Evolutionary conservation across 2,797 vertebrate species (phyloP).

Genomic region (Paedocypris micromegethes): DNA sequence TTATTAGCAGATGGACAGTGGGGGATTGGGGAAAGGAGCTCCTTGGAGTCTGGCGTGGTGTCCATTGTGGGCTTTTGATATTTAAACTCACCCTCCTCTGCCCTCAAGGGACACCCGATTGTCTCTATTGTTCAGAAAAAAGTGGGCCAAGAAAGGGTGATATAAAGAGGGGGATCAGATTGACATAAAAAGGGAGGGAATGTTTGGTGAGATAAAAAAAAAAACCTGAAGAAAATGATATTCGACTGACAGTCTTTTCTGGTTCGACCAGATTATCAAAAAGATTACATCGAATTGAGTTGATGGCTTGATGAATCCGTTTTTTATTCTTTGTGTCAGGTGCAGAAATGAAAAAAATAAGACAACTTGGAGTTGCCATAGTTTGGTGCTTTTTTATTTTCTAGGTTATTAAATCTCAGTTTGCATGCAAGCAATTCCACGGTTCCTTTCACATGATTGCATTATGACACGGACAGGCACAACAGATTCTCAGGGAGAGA

Average conservation of each 20-base stretch:
- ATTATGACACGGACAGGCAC: slow-evolving; percentile 15
- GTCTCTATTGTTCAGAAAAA: slow-evolving; percentile 66
- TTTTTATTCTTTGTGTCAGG: not conserved
- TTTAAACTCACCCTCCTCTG: slow-evolving; percentile 56
- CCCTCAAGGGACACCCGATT: slow-evolving; percentile 59
- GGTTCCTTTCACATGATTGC: slow-evolving; percentile 13
- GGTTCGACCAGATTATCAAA: slow-evolving; percentile 32
- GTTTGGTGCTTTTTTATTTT: not conserved
- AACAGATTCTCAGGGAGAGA: slow-evolving; percentile 21
- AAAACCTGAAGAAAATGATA: slow-evolving; percentile 3
- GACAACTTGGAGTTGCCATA: not conserved
- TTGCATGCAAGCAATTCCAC: slow-evolving; percentile 9
- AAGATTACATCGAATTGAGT: not conserved
- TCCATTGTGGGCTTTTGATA: slow-evolving; percentile 64
- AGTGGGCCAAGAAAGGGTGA: slow-evolving; percentile 61
- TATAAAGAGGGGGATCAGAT: slow-evolving; percentile 50
- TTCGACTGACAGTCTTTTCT: slow-evolving; percentile 25
- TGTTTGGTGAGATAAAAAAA: slow-evolving; percentile 15
- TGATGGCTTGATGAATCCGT: slow-evolving; percentile 1
- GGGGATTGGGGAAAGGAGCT: slow-evolving; percentile 42
- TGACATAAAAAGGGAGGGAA: slow-evolving; percentile 39
- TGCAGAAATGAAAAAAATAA: not conserved
- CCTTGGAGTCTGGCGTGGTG: slow-evolving; percentile 50
- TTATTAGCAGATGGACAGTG: slow-evolving; percentile 69
- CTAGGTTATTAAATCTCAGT: not conserved